Conservation (phyloP, 2,113 vertebrate species). For the Cathartes aura region DNA sequence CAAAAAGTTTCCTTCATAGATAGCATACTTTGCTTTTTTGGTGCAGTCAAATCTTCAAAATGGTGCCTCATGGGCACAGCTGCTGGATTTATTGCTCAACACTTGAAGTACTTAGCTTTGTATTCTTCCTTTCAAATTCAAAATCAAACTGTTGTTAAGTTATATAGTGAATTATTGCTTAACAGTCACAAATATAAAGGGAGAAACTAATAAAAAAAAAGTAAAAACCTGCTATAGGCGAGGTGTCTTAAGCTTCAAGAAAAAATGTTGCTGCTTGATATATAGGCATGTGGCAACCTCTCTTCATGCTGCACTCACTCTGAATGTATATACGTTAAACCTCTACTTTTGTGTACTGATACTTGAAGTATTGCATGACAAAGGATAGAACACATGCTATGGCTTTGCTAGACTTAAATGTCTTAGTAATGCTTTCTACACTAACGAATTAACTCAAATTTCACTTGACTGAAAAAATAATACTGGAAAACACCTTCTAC, state of each 20-base stretch:
- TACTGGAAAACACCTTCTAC: neutral
- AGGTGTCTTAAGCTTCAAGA: neutral
- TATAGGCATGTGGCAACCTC: neutral
- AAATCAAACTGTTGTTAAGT: slow-evolving; percentile 11
- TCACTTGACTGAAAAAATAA: neutral
- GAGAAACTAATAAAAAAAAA: neutral
- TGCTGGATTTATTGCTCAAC: neutral
- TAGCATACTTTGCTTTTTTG: neutral
- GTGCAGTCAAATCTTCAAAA: neutral
- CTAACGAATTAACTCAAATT: neutral
- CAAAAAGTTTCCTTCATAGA: neutral
- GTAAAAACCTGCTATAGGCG: neutral
- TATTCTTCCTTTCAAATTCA: neutral
- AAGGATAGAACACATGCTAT: neutral
- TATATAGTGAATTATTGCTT: neutral
- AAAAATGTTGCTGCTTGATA: slow-evolving; percentile 22
- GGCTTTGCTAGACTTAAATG: neutral
- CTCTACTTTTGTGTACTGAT: neutral
- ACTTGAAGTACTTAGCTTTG: neutral
- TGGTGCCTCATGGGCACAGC: neutral
- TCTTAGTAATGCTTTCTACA: neutral
- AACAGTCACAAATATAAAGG: neutral
- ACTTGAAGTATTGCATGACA: neutral
- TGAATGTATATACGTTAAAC: neutral
- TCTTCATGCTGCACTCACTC: slow-evolving; percentile 25